Evolutionary conservation across 2,113 vertebrate species (phyloP), one percentile per base, ranked within the genome.

Genomic region (Eretmodus cyanostictus): DNA sequence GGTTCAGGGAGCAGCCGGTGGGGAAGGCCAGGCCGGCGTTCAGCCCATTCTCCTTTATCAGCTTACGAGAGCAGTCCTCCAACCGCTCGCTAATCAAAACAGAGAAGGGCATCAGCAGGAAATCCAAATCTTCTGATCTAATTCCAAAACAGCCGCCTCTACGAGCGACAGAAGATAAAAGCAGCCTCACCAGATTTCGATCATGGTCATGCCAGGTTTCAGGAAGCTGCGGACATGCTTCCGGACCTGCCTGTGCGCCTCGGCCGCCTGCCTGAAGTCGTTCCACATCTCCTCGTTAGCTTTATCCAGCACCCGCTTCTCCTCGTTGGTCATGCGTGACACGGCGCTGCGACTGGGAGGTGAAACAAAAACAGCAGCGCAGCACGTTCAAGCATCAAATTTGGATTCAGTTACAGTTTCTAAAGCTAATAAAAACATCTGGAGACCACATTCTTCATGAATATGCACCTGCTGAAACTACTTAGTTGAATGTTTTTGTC

Each of bases 171-270:
- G 2, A 78, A 17, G 29, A 59, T 34, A 14, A 47, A 19, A 8
- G 53, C 12, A 86, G 86, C 19, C 97, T 98, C 95, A 99, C 99
- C 99, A 99, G 95, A 99, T 99, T 94, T 99, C 98, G 86, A 99
- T 99, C 99, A 99, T 99, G 91, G 98, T 98, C 97, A 99, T 95
- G 85, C 99, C 99, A 61, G 99, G 99, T 94, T 98, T 98, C 93
- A 99, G 97, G 97, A 98, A 99, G 95, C 98, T 97, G 96, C 96
- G 98, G 68, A 99, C 98, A 1, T 99, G 98, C 93, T 98, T 97
- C 87, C 98, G 97, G 95, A 99, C 99, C 96, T 99, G 99, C 95
- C 98, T 97, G 93, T 99, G 99, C 34, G 98, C 99, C 95, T 99
- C 98, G 13, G 98, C 99, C 13, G 98, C 99, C 95, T 99, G 98